Conservation (phyloP, 2,888 invertebrate genomes). For the Drosophila anceps region DNA sequence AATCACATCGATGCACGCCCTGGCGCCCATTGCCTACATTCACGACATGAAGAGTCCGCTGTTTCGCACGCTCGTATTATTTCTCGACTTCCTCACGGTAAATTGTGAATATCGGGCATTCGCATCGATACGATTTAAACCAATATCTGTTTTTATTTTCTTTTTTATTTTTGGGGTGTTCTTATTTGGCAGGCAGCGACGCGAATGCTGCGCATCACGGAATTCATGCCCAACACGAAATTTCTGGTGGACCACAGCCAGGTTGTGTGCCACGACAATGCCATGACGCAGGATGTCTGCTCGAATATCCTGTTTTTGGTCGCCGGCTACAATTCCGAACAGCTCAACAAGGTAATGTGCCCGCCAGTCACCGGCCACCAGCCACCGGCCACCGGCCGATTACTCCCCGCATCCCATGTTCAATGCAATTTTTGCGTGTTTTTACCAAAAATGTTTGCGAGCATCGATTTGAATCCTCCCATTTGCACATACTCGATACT, state of each 20-base stretch:
- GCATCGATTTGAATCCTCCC: constrained; percentile 42
- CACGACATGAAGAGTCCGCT: constrained; percentile 85
- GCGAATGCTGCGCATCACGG: constrained; percentile 84
- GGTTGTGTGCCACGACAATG: constrained; percentile 86
- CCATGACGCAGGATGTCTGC: constrained; percentile 87
- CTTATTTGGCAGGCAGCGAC: constrained; percentile 79
- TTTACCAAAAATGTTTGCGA: constrained; percentile 44
- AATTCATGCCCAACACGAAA: constrained; percentile 85
- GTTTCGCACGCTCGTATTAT: constrained; percentile 83
- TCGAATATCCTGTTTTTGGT: constrained; percentile 88
- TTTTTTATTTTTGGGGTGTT: not conserved
- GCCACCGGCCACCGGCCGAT: not conserved
- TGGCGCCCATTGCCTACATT: constrained; percentile 88
- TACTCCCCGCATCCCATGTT: not conserved
- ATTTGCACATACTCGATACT: constrained; percentile 21
- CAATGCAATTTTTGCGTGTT: constrained; percentile 22
- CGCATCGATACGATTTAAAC: constrained; percentile 14
- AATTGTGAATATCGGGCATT: constrained; percentile 37
- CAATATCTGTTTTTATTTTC: constrained; percentile 1
- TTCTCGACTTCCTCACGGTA: constrained; percentile 84
- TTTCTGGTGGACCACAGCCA: constrained; percentile 84
- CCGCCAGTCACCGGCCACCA: not conserved
- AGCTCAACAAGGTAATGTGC: constrained; percentile 87
- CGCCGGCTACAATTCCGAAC: constrained; percentile 87
- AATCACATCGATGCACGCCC: constrained; percentile 86